Base-by-base conservation (phyloP, 2,888 invertebrate species). In the Nymphalis urticae region DNA sequence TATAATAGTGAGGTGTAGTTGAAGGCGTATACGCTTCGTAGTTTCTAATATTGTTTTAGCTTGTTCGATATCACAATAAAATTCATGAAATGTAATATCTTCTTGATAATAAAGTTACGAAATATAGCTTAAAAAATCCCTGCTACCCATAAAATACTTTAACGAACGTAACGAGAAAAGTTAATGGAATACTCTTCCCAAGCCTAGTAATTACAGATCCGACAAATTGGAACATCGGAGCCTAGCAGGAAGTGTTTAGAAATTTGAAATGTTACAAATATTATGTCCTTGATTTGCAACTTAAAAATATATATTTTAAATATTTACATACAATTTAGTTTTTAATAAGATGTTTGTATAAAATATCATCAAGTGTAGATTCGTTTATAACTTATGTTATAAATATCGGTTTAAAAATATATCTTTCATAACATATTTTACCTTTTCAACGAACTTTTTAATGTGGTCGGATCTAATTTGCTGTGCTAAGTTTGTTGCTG, bases 151-250 rank as follows among this genome's bases (percentile, higher is more conserved):
- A 58, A 64, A 59, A 72, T 73, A 73, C 75, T 71, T 56, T 77
- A 80, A 81, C 77, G 75, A 77, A 74, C 53, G 64, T 82, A 81
- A 85, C 83, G 78, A 85, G 83, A 77, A 81, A 84, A 84, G 80
- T 85, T 84, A 73, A 72, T 66, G 60, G 60, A 71, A 64, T 75
- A 68, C 64, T 67, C 66, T 67, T 50, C 72, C 62, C 62, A 63
- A 67, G 72, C 72, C 64, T 70, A 61, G 60, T 70, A 70, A 73
- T 73, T 70, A 69, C 64, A 61, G 63, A 62, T 69, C 66, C 56
- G 51, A 62, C 53, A 71, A 64, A 64, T 62, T 66, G 56, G 59
- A 64, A 63, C 19, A 61, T 27, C 54, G 48, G 19, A 32, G 27
- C 27, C 59, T 17, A 17, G 48, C n/a, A 61, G 60, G 61, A 56